Conservation (phyloP, 1,140 invertebrate species). For the Drosophila watanabei region DNA sequence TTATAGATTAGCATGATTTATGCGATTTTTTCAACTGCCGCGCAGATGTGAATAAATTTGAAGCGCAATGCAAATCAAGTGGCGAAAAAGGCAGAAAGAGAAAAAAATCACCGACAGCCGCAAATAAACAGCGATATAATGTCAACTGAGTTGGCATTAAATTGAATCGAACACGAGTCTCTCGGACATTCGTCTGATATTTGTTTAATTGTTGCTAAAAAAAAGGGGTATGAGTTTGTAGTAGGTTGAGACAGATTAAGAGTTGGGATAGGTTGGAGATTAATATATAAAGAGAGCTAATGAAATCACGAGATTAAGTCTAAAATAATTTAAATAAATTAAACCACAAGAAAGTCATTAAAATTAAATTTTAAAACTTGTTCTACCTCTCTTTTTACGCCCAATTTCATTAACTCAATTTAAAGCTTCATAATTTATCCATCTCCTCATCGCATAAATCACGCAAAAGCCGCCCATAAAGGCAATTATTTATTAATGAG, state of each 20-base stretch:
- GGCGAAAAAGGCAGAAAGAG: constrained; percentile 31
- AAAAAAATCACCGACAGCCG: constrained; percentile 8
- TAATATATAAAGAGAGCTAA: background rate
- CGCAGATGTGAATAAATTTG: constrained; percentile 65
- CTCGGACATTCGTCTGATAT: background rate
- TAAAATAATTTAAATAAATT: background rate
- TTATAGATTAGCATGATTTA: constrained; percentile 79
- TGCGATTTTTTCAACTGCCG: constrained; percentile 48
- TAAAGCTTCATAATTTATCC: constrained; percentile 7
- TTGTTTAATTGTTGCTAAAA: constrained; percentile 21
- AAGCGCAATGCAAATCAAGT: constrained; percentile 71
- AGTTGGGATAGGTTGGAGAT: background rate
- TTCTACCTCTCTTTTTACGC: background rate
- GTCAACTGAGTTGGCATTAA: constrained; percentile 41
- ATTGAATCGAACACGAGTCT: constrained; percentile 16
- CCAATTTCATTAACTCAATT: background rate
- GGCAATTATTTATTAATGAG: constrained; percentile 22
- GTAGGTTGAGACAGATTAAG: background rate
- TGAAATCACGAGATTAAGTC: too few relatives aligned
- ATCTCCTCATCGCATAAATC: constrained; percentile 6
- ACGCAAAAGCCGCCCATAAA: background rate
- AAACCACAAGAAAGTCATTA: background rate
- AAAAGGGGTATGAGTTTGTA: background rate
- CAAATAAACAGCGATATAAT: constrained; percentile 30
- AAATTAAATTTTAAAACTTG: background rate